Conservation (phyloP, 2,888 invertebrate species). For the Clistopyga incitator region DNA sequence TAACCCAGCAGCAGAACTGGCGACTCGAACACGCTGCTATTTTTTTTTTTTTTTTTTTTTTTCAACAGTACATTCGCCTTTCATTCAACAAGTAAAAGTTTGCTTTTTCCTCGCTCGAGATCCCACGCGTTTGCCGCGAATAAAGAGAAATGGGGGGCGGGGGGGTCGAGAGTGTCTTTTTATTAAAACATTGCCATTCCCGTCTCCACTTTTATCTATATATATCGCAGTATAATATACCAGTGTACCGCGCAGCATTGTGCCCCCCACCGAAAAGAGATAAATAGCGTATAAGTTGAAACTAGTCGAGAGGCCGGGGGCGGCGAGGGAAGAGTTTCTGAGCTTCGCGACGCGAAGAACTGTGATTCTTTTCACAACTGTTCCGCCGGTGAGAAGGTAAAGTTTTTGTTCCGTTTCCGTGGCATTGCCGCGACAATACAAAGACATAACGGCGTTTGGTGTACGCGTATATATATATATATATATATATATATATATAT, state of each 20-base stretch:
- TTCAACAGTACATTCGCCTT: conserved; percentile 37
- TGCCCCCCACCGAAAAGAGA: conserved; percentile 34
- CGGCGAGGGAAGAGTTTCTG: conserved; percentile 31
- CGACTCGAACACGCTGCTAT: conserved; percentile 33
- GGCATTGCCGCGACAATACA: conserved; percentile 2
- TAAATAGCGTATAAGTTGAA: conserved; percentile 48
- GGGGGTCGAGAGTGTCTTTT: conserved; percentile 16
- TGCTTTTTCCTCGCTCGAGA: conserved; percentile 29
- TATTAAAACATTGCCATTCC: conserved; percentile 38
- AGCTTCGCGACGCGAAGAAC: conserved; percentile 38
- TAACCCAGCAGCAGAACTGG: conserved; percentile 33
- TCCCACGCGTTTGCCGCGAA: not conserved
- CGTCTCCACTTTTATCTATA: not conserved
- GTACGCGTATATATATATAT: too few relatives aligned
- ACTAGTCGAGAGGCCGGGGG: conserved; percentile 18
- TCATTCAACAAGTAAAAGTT: conserved; percentile 63
- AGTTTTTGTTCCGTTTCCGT: conserved; percentile 42
- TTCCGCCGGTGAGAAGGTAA: conserved; percentile 33
- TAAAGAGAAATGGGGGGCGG: not conserved
- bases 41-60: too few relatives aligned
- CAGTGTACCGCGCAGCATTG: conserved; percentile 4
- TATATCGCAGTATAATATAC: conserved; percentile 32
- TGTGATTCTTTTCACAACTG: conserved; percentile 61
- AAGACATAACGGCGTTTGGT: conserved; percentile 4
- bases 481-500: too few relatives aligned